These are phyloP conservation scores for Coregonus clupeaformis DNA, from an alignment of 2,113 vertebrate genomes.

Conservation along the genomic window DNA sequence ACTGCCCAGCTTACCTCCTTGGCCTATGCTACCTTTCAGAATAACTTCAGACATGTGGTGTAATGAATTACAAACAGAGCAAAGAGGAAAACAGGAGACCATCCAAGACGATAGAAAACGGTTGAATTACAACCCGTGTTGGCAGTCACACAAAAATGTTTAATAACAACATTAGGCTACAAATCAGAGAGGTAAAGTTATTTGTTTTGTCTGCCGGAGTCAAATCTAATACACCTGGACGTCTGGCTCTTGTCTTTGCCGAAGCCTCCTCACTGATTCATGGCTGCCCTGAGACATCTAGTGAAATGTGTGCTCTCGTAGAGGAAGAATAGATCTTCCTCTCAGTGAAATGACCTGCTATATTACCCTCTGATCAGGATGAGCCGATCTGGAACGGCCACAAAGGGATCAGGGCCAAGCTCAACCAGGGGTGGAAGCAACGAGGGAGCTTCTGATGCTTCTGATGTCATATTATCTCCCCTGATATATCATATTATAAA, in stretches of 20 bases:
- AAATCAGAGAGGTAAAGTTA: constrained; percentile 32
- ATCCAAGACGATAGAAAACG: constrained; percentile 20
- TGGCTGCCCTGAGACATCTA: constrained; percentile 5
- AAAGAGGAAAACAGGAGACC: constrained; percentile 11
- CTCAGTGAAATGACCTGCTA: constrained; percentile 19
- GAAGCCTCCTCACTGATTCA: constrained; percentile 21
- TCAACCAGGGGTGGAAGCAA: constrained; percentile 6
- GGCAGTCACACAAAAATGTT: constrained; percentile 30
- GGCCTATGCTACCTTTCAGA: not conserved
- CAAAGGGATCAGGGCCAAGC: not conserved
- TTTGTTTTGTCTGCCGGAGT: constrained; percentile 43
- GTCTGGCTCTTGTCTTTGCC: constrained; percentile 22
- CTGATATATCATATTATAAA: not conserved
- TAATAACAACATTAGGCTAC: constrained; percentile 41
- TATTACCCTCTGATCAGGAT: constrained; percentile 19
- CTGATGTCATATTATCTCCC: constrained; percentile 10
- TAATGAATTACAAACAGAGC: constrained; percentile 53
- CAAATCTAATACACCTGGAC: constrained; percentile 48
- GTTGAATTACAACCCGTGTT: constrained; percentile 35
- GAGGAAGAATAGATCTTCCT: constrained; percentile 15
- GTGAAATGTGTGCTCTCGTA: not conserved
- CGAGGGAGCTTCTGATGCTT: not conserved
- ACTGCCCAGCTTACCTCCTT: not conserved
- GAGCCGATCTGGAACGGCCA: not conserved
- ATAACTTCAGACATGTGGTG: constrained; percentile 23